Base-by-base conservation (phyloP, 2,113 vertebrate species). In the Brachypteracias leptosomus region DNA sequence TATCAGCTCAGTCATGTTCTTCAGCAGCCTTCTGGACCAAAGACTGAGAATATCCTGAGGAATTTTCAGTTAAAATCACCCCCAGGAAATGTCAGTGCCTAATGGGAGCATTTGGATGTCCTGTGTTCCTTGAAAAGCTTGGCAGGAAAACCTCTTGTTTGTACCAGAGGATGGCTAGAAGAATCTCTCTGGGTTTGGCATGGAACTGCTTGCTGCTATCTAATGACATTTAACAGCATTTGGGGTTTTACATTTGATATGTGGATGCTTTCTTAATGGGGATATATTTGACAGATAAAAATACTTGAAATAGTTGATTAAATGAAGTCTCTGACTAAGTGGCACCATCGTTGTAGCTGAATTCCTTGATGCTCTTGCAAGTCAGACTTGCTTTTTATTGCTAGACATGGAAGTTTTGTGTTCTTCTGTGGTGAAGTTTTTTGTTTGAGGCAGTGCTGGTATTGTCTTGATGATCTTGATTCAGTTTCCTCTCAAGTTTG, bases 171-270 rank as follows among this genome's bases (percentile, higher is more conserved):
- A 71, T 52, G 93, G 63, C 82, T 80, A 59, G 63, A 89, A 81
- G 71, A 95, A 9, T 73, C 28, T 86, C 74, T 76, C 49, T 76
- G 74, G 51, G 49, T 95, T 96, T 95, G 95, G 85, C 88, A 59
- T 63, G 55, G 68, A 88, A 55, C 51, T 63, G 74, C n/a, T n/a
- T n/a, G 46, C 77, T 62, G 29, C 46, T 77, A 29, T 83, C 89
- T 94, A 93, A 88, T 90, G 82, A 90, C 88, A 91, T 88, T 94
- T 97, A 96, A 71, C 82, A 73, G 71, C 88, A 85, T 80, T 93
- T 75, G 35, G 51, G 62, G 88, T 92, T 96, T 86, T 62, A 52
- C 72, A 52, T 83, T 88, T 84, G 85, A 52, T 82, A 51, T 36
- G 75, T 74, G 68, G 63, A 62, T 79, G 83, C 29, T 70, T 75